Evolutionary conservation across 2,113 vertebrate genomes (phyloP), one percentile per base, ranked within the genome.

Genomic region (Sebastes fasciatus): DNA sequence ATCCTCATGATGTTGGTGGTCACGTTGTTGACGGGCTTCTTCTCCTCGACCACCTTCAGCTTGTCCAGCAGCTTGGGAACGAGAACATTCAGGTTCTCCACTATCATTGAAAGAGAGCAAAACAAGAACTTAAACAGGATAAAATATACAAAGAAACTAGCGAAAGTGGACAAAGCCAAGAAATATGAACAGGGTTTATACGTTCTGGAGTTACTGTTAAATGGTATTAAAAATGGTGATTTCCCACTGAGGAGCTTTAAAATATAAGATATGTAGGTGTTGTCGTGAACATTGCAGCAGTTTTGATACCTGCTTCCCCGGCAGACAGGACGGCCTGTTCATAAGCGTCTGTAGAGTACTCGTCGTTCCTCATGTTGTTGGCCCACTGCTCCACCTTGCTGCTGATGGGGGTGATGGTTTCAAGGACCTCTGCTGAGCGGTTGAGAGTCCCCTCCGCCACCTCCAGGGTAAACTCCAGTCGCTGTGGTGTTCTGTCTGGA

Each of bases 1-100:
- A 99, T 96, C 86, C 97, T 94, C 88, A 93, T 89, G 88, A 99
- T 99, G 93, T 97, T 99, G 79, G 96, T 96, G 12, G 98, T 98
- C 77, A 98, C 94, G 0, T 99, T 99, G 93, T 95, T 98, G 4
- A 96, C 94, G 12, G 97, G 97, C 84, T 94, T 96, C 91, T 98
- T 99, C 88, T 98, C 94, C 88, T 99, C 97, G 0, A 99, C 97
- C 1, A 90, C 95, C 21, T 89, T 96, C 63, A 99, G 95, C 80
- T 98, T 98, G 79, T 96, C 94, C 91, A 98, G 87, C 52, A 99
- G 95, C 74, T 97, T 91, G 71, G 98, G 98, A 16, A 99, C 95
- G 4, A 99, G 96, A 57, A 96, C 94, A 23, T 96, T 95, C 74
- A 99, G 92, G 86, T 96, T 96, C 46, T 96, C 95, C 90, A 98